Conservation (phyloP, 2,888 invertebrate genomes). For the Drosophila picticornis region DNA sequence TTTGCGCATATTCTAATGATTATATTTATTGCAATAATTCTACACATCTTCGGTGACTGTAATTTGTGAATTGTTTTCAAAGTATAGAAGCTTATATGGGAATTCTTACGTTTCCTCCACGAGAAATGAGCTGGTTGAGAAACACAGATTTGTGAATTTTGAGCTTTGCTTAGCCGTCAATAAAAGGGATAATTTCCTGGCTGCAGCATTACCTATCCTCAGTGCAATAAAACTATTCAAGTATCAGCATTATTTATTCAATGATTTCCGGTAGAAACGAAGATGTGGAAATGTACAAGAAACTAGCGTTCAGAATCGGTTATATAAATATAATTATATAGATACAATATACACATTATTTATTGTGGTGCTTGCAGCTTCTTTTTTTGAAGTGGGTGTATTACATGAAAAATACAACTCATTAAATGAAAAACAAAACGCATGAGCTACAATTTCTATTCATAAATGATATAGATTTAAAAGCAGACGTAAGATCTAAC, state of each 20-base stretch:
- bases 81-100: not conserved
- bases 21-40: conserved; percentile 28
- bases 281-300: conserved; percentile 23
- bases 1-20: conserved; percentile 11
- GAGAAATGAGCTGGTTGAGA: not conserved
- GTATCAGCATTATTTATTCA: not conserved
- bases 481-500: not conserved
- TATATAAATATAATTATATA: conserved; percentile 46
- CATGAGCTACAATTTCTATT: conserved; percentile 12
- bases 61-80: not conserved
- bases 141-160: not conserved
- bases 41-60: not conserved
- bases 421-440: conserved; percentile 21
- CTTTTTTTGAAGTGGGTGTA: conserved; percentile 10
- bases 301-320: conserved; percentile 15
- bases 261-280: not conserved
- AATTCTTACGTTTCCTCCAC: not conserved
- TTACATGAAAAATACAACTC: conserved; percentile 17
- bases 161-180: not conserved
- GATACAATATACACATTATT: conserved; percentile 44
- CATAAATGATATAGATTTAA: conserved; percentile 12
- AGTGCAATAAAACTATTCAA: conserved; percentile 1
- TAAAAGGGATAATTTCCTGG: not conserved
- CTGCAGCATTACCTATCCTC: not conserved
- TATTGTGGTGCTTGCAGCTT: conserved; percentile 29